These are phyloP conservation scores for Idaea aversata DNA, from an alignment of 2,888 invertebrate species.

Conservation along the genomic window DNA sequence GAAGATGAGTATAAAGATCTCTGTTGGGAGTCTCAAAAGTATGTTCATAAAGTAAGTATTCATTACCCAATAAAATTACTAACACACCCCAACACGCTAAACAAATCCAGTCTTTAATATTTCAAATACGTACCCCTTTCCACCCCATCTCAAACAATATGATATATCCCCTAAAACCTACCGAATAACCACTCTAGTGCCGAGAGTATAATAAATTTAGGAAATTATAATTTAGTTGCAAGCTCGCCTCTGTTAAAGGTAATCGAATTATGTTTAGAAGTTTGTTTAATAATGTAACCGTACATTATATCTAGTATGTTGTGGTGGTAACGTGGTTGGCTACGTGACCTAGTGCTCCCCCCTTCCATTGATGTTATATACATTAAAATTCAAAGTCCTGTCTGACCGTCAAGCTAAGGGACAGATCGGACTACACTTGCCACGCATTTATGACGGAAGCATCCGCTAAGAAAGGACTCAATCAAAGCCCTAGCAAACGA, in stretches of 20 bases:
- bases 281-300: neutral
- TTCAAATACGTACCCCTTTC: neutral
- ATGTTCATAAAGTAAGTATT: neutral
- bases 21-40: neutral
- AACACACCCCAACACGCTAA: neutral
- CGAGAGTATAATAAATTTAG: constrained; percentile 22
- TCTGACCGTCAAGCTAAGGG: too few species aligned
- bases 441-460: too few species aligned
- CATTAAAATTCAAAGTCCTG: too few species aligned
- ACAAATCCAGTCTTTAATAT: neutral
- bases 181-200: constrained; percentile 5
- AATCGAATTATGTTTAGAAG: constrained; percentile 24
- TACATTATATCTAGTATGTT: neutral
- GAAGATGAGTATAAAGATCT: neutral
- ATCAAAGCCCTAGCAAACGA: too few species aligned
- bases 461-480: too few species aligned
- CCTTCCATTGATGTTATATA: too few species aligned
- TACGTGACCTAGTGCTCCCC: too few species aligned
- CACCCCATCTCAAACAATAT: neutral
- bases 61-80: neutral
- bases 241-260: constrained; percentile 17
- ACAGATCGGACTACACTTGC: too few species aligned
- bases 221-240: constrained; percentile 25
- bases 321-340: neutral
- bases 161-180: constrained; percentile 1